Base-by-base conservation (phyloP, 2,113 vertebrate genomes). In the Alouatta palliata region DNA sequence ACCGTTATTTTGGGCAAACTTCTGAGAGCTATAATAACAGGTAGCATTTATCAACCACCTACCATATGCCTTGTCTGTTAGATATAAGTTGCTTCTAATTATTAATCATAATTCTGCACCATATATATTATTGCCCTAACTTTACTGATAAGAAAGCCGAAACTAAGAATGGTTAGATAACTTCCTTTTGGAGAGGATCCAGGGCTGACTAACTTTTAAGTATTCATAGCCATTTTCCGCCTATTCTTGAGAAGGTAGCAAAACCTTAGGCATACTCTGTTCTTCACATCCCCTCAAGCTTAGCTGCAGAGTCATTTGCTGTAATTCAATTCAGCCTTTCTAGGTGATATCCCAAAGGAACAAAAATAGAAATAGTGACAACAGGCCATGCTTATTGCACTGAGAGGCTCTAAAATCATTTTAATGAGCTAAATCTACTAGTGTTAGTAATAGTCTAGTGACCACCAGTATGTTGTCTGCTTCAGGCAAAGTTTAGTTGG, bases 401-500 rank as follows among this genome's bases (percentile, higher is more conserved):
- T 6, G 14, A 43, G 19, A 96, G 86, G 8, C 35, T 71, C 87
- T 75, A 88, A 94, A 91, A 47, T 95, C 14, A 56, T 91, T 94
- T 90, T 94, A 91, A 66, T 64, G 87, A 94, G 43, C 8, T 4
- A 68, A 79, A 70, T 25, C n/a, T 93, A 64, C n/a, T 30, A 92
- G 23, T 80, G 23, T 91, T 93, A 87, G 58, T 95, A 87, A 90
- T 20, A 95, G 68, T 80, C 86, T 70, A 80, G 71, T 73, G 84
- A 73, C 56, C 35, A 94, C 37, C 71, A 83, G 32, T 0, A 0
- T 90, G 71, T 35, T 49, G 3, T 1, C 68, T 96, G 56, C 86
- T 92, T 93, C 43, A 58, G 90, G 82, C 90, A 77, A 93, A 90
- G n/a, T 68, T 77, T n/a, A 88, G 52, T 35, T 97, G 54, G 27